These are phyloP conservation scores for Apomyelois bistriatella DNA, from an alignment of 2,888 invertebrate species.

Conservation along the genomic window DNA sequence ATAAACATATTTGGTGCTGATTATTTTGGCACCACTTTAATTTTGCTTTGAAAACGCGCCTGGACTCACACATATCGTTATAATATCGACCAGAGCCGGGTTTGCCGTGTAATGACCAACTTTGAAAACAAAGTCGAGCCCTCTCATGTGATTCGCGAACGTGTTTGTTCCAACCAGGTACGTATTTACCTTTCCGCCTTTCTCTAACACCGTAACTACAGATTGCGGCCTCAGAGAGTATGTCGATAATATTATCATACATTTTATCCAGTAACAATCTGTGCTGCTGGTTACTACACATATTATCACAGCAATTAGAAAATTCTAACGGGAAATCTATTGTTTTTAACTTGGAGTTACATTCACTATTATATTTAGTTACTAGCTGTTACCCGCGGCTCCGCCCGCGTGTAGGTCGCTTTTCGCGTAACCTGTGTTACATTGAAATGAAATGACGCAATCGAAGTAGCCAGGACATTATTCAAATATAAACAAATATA, in stretches of 20 bases:
- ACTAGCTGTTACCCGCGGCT: too few species aligned
- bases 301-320: background rate
- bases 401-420: too few species aligned
- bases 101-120: background rate
- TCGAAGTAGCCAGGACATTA: too few species aligned
- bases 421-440: too few species aligned
- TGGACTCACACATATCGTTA: background rate
- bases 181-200: background rate
- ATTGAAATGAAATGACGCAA: too few species aligned
- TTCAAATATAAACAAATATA: too few species aligned
- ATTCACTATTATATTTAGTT: too few species aligned
- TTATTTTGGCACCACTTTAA: background rate
- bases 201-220: background rate
- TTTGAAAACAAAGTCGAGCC: background rate
- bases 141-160: background rate
- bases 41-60: background rate
- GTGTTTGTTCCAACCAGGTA: slow-evolving; percentile 22
- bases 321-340: background rate
- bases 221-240: slow-evolving; percentile 14
- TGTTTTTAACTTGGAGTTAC: background rate
- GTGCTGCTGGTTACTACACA: slow-evolving; percentile 16
- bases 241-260: slow-evolving; percentile 19
- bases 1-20: background rate
- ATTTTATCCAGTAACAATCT: slow-evolving; percentile 17
- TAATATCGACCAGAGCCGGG: background rate